These are phyloP conservation scores for Protula sp. DNA, from an alignment of 2,888 invertebrate species.

Conservation along the genomic window DNA sequence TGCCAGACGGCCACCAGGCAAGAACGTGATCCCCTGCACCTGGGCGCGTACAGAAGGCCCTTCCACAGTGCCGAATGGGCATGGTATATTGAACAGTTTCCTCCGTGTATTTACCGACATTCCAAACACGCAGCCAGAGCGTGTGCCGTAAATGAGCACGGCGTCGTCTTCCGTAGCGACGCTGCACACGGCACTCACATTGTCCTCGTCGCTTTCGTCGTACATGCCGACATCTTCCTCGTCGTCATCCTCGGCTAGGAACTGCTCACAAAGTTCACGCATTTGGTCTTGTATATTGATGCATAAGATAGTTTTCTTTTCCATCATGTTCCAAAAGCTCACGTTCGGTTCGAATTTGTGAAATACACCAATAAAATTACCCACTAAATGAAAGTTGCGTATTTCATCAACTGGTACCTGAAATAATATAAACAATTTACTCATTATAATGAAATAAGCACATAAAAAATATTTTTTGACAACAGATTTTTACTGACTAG, in stretches of 20 bases:
- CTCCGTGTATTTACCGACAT: slow-evolving; percentile 17
- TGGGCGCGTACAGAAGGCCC: slow-evolving; percentile 1
- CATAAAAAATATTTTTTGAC: no score
- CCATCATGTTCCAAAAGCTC: slow-evolving; percentile 25
- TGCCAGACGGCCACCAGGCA: slow-evolving; percentile 13
- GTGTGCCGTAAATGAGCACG: slow-evolving; percentile 21
- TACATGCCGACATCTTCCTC: slow-evolving; percentile 16
- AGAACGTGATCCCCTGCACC: slow-evolving; percentile 9
- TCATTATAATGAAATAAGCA: no score
- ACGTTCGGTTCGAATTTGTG: slow-evolving; percentile 26
- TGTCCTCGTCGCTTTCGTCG: slow-evolving; percentile 20
- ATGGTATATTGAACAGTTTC: slow-evolving; percentile 25
- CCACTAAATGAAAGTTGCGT: slow-evolving; percentile 21
- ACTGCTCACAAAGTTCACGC: slow-evolving; percentile 19
- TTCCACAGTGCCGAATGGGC: slow-evolving; percentile 11
- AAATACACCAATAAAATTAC: slow-evolving; percentile 23
- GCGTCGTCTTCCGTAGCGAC: slow-evolving; percentile 15
- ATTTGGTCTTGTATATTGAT: slow-evolving; percentile 27
- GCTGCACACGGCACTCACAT: slow-evolving; percentile 20
- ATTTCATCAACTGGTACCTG: slow-evolving; percentile 24
- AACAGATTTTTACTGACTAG: no score
- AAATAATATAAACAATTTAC: no score
- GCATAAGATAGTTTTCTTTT: slow-evolving; percentile 24
- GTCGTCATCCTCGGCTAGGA: slow-evolving; percentile 18
- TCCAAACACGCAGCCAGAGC: slow-evolving; percentile 24